These are phyloP conservation scores for Ptychodera flava DNA, from an alignment of 35 echinoderm and acorn worm genomes.

Conservation along the genomic window DNA sequence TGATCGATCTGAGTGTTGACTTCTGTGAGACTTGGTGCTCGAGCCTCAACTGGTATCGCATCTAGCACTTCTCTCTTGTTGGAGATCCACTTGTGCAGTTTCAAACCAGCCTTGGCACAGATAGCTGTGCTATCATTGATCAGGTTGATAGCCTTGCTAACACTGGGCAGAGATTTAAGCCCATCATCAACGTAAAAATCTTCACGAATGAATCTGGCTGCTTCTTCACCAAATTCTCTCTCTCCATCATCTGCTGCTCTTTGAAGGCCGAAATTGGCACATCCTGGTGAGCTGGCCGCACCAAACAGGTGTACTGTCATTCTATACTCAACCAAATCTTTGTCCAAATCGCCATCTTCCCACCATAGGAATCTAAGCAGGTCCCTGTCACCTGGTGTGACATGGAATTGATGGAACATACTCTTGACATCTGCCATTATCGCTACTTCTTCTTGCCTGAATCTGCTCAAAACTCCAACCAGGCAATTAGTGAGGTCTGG, in stretches of 20 bases:
- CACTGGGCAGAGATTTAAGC: constrained; percentile 21
- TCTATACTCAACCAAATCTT: too few relatives aligned
- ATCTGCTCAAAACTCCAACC: background rate
- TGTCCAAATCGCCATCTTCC: too few relatives aligned
- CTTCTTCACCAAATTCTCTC: background rate
- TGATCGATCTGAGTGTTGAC: constrained; percentile 19
- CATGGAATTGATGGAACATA: constrained; percentile 13
- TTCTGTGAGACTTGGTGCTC: constrained; percentile 29
- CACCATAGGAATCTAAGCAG: background rate
- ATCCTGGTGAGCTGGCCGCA: constrained; percentile 38
- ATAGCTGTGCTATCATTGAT: constrained; percentile 24
- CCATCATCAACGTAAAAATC: constrained; percentile 65
- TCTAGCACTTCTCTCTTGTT: constrained; percentile 41
- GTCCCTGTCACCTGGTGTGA: background rate
- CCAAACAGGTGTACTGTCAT: too few relatives aligned
- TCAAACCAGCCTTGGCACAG: constrained; percentile 25
- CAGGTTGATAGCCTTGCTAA: constrained; percentile 23
- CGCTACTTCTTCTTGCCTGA: constrained; percentile 35
- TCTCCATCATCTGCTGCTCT: constrained; percentile 39
- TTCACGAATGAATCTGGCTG: constrained; percentile 8
- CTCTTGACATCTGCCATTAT: constrained; percentile 32
- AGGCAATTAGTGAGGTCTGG: background rate
- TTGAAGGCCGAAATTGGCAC: constrained; percentile 37
- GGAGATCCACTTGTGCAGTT: constrained; percentile 54
- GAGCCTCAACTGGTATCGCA: constrained; percentile 34